Evolutionary conservation across 37 sponge, comb jelly and placozoan species (phyloP).

Genomic region (Halichondria panicea): DNA sequence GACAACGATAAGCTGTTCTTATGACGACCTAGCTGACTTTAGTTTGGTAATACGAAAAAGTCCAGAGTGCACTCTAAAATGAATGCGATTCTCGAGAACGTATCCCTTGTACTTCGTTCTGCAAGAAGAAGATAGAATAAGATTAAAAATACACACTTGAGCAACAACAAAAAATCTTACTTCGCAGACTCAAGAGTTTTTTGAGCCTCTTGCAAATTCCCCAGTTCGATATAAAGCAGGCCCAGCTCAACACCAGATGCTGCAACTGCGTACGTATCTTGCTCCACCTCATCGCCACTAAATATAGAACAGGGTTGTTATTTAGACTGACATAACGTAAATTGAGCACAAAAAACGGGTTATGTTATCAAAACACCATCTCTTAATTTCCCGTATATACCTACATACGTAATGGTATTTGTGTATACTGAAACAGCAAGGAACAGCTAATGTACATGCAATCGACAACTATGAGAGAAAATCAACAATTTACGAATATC

Average conservation of each 20-base stretch:
- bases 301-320: neutral
- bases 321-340: neutral
- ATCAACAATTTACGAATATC: neutral
- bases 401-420: too few species aligned
- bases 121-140: slow-evolving; percentile 4
- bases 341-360: too few species aligned
- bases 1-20: neutral
- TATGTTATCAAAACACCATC: too few species aligned
- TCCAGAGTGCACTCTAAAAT: slow-evolving; percentile 73
- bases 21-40: neutral
- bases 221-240: slow-evolving; percentile 53
- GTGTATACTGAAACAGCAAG: too few species aligned
- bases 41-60: slow-evolving; percentile 15
- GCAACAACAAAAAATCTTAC: slow-evolving; percentile 24
- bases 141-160: neutral
- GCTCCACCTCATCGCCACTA: slow-evolving; percentile 39
- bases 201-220: slow-evolving; percentile 42
- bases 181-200: slow-evolving; percentile 49
- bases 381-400: too few species aligned
- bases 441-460: too few species aligned
- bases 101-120: slow-evolving; percentile 73
- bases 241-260: slow-evolving; percentile 74
- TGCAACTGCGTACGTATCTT: slow-evolving; percentile 60
- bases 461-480: neutral
- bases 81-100: slow-evolving; percentile 61